Evolutionary conservation across 53 echinoderm and acorn worm species (phyloP).

Genomic region (Holothuria leucospilota): DNA sequence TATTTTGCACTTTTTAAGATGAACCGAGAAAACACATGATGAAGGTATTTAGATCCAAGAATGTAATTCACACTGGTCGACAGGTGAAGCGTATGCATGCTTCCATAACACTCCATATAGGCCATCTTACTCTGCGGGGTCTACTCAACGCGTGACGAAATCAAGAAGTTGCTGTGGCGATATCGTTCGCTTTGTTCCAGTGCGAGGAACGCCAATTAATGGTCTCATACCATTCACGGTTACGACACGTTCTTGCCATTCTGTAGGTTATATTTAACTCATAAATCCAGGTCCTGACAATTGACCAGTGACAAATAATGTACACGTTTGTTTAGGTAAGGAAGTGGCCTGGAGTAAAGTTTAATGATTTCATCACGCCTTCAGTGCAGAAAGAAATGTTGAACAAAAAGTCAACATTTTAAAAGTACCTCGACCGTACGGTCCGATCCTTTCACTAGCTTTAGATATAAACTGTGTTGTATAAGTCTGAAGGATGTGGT

Average conservation of each 20-base stretch:
- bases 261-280: not conserved
- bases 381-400: slow-evolving; percentile 3
- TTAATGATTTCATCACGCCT: not conserved
- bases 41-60: too few relatives aligned
- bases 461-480: not conserved
- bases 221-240: not conserved
- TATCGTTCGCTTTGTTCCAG: slow-evolving; percentile 11
- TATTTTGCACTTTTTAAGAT: too few relatives aligned
- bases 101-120: too few relatives aligned
- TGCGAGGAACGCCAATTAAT: slow-evolving; percentile 8
- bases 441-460: not conserved
- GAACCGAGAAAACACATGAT: too few relatives aligned
- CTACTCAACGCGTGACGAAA: too few relatives aligned
- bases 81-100: too few relatives aligned
- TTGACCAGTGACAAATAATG: slow-evolving; percentile 34
- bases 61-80: too few relatives aligned
- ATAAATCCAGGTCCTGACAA: not conserved
- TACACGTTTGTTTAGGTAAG: slow-evolving; percentile 21
- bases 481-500: not conserved
- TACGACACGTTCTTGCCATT: slow-evolving; percentile 17
- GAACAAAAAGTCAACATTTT: slow-evolving; percentile 16
- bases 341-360: slow-evolving; percentile 29
- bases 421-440: not conserved
- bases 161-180: slow-evolving; percentile 10
- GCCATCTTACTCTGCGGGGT: too few relatives aligned